Evolutionary conservation across 2,113 vertebrate species (phyloP), one percentile per base, ranked within the genome.

Genomic region (Henicopernis longicauda): DNA sequence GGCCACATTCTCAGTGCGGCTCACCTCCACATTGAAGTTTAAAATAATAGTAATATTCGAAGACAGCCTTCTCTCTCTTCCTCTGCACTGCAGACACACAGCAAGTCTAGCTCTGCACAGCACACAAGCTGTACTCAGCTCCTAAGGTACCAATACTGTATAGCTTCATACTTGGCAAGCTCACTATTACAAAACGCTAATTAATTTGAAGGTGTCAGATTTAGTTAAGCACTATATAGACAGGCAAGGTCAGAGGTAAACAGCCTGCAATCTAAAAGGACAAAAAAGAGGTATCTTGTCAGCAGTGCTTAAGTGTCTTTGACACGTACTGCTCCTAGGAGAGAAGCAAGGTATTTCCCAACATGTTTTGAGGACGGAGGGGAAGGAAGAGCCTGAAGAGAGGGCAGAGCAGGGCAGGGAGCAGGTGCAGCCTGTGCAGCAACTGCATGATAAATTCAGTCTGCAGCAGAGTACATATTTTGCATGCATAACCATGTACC

Each of bases 401-500:
- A 82, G 89, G 73, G 81, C 82, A 96, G 74, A 93, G 82, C 18
- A 49, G 90, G 82, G 90, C 91, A 97, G 58, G 45, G 70, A 96
- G 91, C 91, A 95, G 89, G 91, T 89, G 93, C 93, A 96, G 94
- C 83, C 73, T 76, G 52, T 52, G 57, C 92, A 94, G 57, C 52
- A 84, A 84, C 77, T 72, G 77, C 78, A 50, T 0, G 1, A 79
- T 54, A 79, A 87, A 97, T 72, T 54, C 84, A 73, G 62, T 58
- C 73, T 89, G 89, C 66, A 95, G 89, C 49, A 72, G 73, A 85
- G 81, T 4, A 73, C 77, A 57, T 58, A 65, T 38, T 93, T 94
- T 27, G 1, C 83, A 77, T 89, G 77, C 73, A 50, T 38, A 93
- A 82, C 78, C 3, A 0, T 79, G 70, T 54, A 57, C 66, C 58